phyloP scores from a whole-genome alignment of 2,888 invertebrate genomes.

The Prosopocoilus inquinatus region DNA sequence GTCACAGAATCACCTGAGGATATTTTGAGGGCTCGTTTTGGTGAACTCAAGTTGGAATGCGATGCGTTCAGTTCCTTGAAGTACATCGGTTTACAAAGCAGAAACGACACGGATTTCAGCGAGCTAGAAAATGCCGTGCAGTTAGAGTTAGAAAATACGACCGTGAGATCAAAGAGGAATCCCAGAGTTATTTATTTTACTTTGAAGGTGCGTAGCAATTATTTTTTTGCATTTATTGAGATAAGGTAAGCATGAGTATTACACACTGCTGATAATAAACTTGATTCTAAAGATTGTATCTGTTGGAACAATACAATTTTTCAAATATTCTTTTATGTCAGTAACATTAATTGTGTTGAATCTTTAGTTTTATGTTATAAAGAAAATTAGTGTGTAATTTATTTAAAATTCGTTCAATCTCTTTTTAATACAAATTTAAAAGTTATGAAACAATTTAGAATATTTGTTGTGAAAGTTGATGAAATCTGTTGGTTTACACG shows the following conservation, averaged over 20 bases:
- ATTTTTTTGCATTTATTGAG: not conserved
- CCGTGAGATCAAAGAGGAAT: slow-evolving; percentile 67
- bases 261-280: not conserved
- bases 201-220: slow-evolving; percentile 55
- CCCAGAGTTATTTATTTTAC: slow-evolving; percentile 67
- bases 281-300: no score
- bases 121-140: slow-evolving; percentile 58
- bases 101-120: slow-evolving; percentile 59
- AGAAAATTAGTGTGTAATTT: no score
- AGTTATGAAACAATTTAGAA: no score
- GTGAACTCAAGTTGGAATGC: slow-evolving; percentile 60
- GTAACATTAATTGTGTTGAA: no score
- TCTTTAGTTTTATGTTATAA: no score
- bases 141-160: slow-evolving; percentile 65
- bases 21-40: slow-evolving; percentile 61
- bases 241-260: not conserved
- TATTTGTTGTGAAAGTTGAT: no score
- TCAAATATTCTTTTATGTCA: no score
- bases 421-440: no score
- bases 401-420: no score
- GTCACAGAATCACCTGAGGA: slow-evolving; percentile 62
- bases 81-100: slow-evolving; percentile 64
- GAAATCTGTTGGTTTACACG: no score
- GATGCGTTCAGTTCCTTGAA: slow-evolving; percentile 72
- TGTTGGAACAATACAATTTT: no score